Conservation (phyloP, 2,797 vertebrate species). For the Carcharodon carcharias region DNA sequence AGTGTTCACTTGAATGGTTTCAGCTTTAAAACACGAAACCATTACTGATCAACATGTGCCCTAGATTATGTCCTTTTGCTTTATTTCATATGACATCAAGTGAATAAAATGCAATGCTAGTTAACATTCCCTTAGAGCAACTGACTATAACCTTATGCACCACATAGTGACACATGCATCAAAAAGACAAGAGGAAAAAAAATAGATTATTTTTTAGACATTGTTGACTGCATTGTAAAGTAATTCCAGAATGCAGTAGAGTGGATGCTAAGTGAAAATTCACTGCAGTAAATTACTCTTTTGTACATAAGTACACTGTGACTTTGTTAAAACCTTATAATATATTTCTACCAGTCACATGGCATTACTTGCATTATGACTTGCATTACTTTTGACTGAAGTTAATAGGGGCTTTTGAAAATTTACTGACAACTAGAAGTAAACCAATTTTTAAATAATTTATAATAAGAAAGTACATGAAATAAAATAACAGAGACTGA, state of each 20-base stretch:
- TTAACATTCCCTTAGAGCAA: slow-evolving; percentile 16
- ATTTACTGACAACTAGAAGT: background rate
- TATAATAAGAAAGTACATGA: background rate
- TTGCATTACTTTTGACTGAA: background rate
- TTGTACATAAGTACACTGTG: background rate
- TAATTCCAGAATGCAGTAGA: background rate
- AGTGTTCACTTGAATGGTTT: background rate
- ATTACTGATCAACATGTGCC: slow-evolving; percentile 26
- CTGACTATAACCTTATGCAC: background rate
- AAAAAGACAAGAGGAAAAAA: background rate
- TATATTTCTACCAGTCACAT: background rate
- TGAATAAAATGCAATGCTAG: slow-evolving; percentile 20
- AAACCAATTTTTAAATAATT: slow-evolving; percentile 8
- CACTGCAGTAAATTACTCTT: background rate
- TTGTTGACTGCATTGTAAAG: background rate
- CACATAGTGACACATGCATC: background rate
- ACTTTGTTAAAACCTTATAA: background rate
- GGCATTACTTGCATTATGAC: background rate
- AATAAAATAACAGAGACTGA: background rate
- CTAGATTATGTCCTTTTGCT: background rate
- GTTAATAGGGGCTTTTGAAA: background rate
- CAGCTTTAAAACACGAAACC: background rate
- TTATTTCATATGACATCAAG: slow-evolving; percentile 6
- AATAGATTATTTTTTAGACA: background rate
- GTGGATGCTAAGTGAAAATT: background rate